Percentiles rank a stretch among this genome's conserved stretches.
These are phyloP conservation scores for Rhopalosiphum maidis DNA, from an alignment of 1,140 invertebrate species.

Conservation along the genomic window DNA sequence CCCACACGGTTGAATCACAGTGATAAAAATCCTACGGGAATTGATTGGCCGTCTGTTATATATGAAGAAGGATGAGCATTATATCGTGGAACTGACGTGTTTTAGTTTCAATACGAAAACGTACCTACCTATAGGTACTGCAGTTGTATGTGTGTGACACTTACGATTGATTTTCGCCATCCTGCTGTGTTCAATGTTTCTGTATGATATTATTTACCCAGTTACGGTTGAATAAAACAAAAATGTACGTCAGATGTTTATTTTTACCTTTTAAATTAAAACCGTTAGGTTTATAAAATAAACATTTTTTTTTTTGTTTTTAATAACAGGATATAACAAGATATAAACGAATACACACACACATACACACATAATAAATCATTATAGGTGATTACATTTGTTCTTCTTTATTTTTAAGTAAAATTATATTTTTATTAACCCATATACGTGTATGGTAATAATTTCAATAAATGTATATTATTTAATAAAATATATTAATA, in stretches of 20 bases:
- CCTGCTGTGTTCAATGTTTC: background rate
- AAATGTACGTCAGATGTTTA: background rate
- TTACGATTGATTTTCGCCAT: slow-evolving; percentile 33
- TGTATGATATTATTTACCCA: background rate
- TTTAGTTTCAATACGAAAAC: slow-evolving; percentile 7
- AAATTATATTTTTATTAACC: too few relatives aligned
- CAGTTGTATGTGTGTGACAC: slow-evolving; percentile 8
- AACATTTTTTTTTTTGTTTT: background rate
- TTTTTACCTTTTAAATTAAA: slow-evolving; percentile 8
- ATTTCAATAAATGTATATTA: too few relatives aligned
- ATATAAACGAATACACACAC: background rate
- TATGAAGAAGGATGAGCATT: background rate
- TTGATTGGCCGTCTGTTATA: slow-evolving; percentile 5
- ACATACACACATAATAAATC: background rate
- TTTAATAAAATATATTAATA: too few relatives aligned
- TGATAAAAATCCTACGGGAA: background rate
- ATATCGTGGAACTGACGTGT: slow-evolving; percentile 14
- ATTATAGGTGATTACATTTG: background rate
- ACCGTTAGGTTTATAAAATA: background rate
- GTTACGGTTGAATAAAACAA: background rate
- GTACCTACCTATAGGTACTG: background rate
- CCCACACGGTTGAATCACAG: background rate
- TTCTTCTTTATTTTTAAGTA: background rate
- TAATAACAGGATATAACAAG: background rate
- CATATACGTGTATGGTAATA: too few relatives aligned